Percentiles rank a stretch among this genome's conserved stretches.
Conservation (phyloP, 2,797 vertebrate species). For the Sebastes itinus region DNA sequence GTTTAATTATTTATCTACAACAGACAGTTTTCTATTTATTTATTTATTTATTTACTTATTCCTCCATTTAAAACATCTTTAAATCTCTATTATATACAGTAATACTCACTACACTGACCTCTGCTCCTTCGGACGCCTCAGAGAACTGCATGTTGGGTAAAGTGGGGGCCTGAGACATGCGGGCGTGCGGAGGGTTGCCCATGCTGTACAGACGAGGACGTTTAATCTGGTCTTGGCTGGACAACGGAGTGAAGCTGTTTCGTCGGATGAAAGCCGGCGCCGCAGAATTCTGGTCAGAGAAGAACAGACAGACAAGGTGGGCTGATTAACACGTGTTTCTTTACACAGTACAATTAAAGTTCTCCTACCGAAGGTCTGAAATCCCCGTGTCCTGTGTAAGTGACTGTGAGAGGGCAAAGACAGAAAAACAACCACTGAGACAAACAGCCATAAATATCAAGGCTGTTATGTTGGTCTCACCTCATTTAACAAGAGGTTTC, state of each 20-base stretch:
- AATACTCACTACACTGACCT: slow-evolving; percentile 76
- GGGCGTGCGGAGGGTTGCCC: slow-evolving; percentile 81
- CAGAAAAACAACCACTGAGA: slow-evolving; percentile 4
- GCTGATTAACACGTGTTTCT: background rate
- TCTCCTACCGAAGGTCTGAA: too few species aligned
- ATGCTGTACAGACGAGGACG: slow-evolving; percentile 90
- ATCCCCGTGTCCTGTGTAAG: background rate
- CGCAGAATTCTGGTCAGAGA: slow-evolving; percentile 74
- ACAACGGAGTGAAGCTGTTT: slow-evolving; percentile 94
- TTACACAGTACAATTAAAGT: too few species aligned
- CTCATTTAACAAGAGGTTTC: slow-evolving; percentile 32
- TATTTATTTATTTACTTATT: background rate
- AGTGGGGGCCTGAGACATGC: slow-evolving; percentile 72
- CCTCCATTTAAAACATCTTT: background rate
- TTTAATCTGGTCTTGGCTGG: slow-evolving; percentile 88
- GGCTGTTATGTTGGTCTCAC: slow-evolving; percentile 8
- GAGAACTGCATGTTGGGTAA: slow-evolving; percentile 79
- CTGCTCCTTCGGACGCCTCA: slow-evolving; percentile 79
- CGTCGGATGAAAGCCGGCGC: slow-evolving; percentile 85
- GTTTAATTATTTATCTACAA: background rate
- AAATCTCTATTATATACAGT: background rate
- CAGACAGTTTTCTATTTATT: background rate
- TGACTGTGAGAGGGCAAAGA: background rate
- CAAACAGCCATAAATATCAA: slow-evolving; percentile 30
- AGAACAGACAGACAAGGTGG: slow-evolving; percentile 9